phyloP scores from a whole-genome alignment of 2,888 invertebrate species.

The Phaedon cochleariae region DNA sequence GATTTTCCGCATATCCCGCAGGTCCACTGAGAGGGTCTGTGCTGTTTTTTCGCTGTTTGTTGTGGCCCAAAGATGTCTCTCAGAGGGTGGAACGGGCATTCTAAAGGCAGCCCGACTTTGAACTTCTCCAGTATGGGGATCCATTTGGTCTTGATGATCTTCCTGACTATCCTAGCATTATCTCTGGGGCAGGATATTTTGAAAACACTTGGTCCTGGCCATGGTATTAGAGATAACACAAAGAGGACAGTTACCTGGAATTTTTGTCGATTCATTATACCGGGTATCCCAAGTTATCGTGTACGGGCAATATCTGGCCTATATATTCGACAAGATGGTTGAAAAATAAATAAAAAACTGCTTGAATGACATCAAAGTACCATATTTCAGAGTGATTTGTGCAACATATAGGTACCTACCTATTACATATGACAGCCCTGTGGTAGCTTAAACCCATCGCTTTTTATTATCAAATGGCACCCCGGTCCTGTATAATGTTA shows the following conservation, averaged over 20 bases:
- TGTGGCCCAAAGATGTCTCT: constrained; percentile 89
- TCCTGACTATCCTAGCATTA: constrained; percentile 87
- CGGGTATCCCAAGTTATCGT: no score
- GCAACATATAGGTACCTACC: no score
- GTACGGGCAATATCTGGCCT: no score
- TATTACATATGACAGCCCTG: no score
- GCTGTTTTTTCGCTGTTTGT: constrained; percentile 84
- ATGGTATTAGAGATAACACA: constrained; percentile 84
- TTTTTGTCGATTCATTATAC: constrained; percentile 20
- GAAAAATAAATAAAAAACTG: no score
- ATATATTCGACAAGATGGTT: no score
- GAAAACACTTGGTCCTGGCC: constrained; percentile 88
- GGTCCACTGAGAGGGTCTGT: constrained; percentile 88
- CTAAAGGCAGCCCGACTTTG: constrained; percentile 81
- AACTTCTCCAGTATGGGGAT: constrained; percentile 88
- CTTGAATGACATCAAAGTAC: no score
- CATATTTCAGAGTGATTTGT: no score
- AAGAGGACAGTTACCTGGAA: constrained; percentile 81
- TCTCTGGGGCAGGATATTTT: constrained; percentile 88
- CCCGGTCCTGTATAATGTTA: no score
- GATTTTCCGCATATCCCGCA: constrained; percentile 92
- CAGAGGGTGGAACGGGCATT: constrained; percentile 89
- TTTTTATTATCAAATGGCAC: no score
- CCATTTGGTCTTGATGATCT: constrained; percentile 91
- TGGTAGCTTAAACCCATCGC: no score